Evolutionary conservation across 2,113 vertebrate species (phyloP).

Genomic region (Saccopteryx bilineata): DNA sequence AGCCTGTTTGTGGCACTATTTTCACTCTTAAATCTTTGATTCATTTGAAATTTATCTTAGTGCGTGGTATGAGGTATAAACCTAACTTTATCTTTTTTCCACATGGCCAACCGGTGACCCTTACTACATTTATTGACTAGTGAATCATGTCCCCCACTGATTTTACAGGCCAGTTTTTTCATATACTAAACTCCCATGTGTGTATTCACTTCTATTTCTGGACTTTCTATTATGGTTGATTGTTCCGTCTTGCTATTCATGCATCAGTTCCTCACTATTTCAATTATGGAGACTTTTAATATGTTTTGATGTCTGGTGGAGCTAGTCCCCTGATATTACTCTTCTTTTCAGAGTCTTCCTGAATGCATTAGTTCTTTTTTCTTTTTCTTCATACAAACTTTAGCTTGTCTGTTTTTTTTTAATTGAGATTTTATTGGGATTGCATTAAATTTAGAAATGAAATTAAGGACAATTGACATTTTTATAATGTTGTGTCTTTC

Average conservation of each 20-base stretch:
- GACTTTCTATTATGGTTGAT: slow-evolving; percentile 43
- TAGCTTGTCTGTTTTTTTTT: slow-evolving; percentile 41
- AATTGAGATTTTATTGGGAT: slow-evolving; percentile 68
- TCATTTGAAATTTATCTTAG: slow-evolving; percentile 52
- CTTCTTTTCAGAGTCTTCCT: slow-evolving; percentile 63
- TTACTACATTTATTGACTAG: slow-evolving; percentile 33
- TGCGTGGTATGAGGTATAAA: neutral
- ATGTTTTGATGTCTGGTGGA: slow-evolving; percentile 58
- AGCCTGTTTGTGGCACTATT: slow-evolving; percentile 2
- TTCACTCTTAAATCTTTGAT: slow-evolving; percentile 50
- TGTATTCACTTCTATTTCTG: slow-evolving; percentile 57
- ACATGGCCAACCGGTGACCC: slow-evolving; percentile 47
- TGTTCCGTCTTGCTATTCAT: neutral
- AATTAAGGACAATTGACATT: slow-evolving; percentile 65
- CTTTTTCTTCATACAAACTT: slow-evolving; percentile 76
- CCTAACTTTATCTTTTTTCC: slow-evolving; percentile 56
- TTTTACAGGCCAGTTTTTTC: slow-evolving; percentile 42
- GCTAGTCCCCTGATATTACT: slow-evolving; percentile 49
- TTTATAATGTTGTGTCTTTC: slow-evolving; percentile 71
- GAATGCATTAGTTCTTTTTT: slow-evolving; percentile 64
- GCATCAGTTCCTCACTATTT: slow-evolving; percentile 32
- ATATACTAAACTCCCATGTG: neutral
- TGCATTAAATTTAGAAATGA: slow-evolving; percentile 76
- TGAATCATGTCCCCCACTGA: slow-evolving; percentile 57
- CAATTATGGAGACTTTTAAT: slow-evolving; percentile 68